phyloP scores from a whole-genome alignment of 2,797 vertebrate species.

The Anabacerthia variegaticeps region DNA sequence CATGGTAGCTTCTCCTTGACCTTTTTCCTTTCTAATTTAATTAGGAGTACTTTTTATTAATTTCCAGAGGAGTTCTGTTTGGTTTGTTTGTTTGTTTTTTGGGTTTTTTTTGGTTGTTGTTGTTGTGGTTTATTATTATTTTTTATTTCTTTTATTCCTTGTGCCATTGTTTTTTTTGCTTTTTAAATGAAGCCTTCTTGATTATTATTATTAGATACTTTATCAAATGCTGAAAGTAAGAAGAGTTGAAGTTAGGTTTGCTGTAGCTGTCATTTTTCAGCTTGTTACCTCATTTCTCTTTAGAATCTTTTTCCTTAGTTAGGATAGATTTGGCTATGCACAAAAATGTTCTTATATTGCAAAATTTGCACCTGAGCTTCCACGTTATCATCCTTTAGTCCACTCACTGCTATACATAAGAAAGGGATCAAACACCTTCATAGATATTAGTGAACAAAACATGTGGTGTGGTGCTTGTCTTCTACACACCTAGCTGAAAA shows the following conservation, averaged over 20 bases:
- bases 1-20: neutral
- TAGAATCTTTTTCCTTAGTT: neutral
- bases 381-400: neutral
- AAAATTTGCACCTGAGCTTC: neutral
- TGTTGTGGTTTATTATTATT: too few species aligned
- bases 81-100: neutral
- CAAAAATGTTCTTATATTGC: neutral
- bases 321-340: neutral
- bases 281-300: neutral
- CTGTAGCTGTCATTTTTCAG: neutral
- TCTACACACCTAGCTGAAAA: neutral
- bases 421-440: neutral
- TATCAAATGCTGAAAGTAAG: neutral
- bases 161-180: neutral
- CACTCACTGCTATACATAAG: neutral
- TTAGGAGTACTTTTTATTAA: neutral
- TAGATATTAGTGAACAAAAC: neutral
- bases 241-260: neutral
- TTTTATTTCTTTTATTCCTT: neutral
- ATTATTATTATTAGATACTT: neutral
- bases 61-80: neutral
- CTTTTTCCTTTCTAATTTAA: neutral
- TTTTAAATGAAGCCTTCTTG: neutral
- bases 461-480: neutral
- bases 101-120: neutral